phyloP scores from a whole-genome alignment of 2,797 vertebrate species.

The Schizopygopsis malacanthus region DNA sequence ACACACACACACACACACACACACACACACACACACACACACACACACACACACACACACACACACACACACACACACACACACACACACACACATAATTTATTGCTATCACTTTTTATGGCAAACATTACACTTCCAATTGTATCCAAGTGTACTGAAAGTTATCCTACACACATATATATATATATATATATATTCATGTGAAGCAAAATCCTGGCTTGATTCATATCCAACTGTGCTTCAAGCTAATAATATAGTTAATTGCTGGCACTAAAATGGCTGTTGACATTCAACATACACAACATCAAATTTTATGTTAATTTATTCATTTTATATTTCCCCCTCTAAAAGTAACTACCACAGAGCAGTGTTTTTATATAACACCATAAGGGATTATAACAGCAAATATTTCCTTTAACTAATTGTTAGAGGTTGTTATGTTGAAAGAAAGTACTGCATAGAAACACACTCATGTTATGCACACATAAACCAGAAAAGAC shows the following conservation, averaged over 20 bases:
- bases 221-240: neutral
- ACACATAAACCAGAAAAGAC: neutral
- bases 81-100: no score
- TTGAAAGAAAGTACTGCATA: neutral
- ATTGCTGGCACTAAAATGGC: neutral
- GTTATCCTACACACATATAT: no score
- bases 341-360: neutral
- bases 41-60: no score
- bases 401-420: slow-evolving; percentile 1
- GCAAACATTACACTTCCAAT: no score
- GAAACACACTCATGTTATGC: neutral
- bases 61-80: no score
- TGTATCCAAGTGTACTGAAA: no score
- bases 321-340: neutral
- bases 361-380: neutral
- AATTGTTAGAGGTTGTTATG: slow-evolving; percentile 12
- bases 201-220: neutral
- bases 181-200: no score
- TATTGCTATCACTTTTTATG: no score
- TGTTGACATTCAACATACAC: neutral
- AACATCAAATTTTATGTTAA: neutral
- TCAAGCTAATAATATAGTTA: neutral
- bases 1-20: no score
- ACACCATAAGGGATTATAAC: neutral
- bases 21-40: no score